Base-by-base conservation (phyloP, 2,113 vertebrate species). In the Anhinga rufa region DNA sequence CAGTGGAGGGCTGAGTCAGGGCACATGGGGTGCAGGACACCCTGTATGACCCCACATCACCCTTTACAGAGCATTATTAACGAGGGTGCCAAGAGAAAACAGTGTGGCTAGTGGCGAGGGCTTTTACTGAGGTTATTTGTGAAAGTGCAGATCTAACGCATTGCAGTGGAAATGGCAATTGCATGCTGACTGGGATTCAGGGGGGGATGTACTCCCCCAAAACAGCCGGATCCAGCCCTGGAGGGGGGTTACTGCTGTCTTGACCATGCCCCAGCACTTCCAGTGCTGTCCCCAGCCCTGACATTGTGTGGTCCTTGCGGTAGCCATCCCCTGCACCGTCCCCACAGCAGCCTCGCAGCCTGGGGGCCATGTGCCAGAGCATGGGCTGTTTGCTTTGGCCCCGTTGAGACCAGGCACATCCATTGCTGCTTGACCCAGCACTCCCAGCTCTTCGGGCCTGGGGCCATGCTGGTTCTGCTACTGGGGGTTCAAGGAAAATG, bases 21-120 rank as follows among this genome's bases (percentile, higher is more conserved):
- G 38, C 5, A 5, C 5, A 0, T 0, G 28, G 29, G 42, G 25
- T 26, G 71, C 2, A 0, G 46, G 58, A 38, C 28, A 20, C 3
- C 29, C 1, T 0, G 40, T 20, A 3, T 2, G 6, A 12, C 36
- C 38, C 82, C 16, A 0, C 9, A 1, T 10, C 61, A 26, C 22
- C 28, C 62, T 46, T 29, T 17, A 3, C 26, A 2, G 7, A 14
- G 48, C 6, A 44, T 14, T 48, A 5, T 18, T 65, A 19, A 15
- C 0, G 16, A 57, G 68, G 29, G 13, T 17, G 58, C 38, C 4
- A 4, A 14, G 54, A 44, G 51, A 25, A n/a, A 10, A 29, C 6
- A 3, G 48, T 7, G 6, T 17, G 46, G 49, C 52, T 5, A 5
- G 61, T 70, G 68, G 75, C 3, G 5, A 29, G 52, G 69, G 26